Percentiles rank a stretch among this genome's conserved stretches.
phyloP scores from a whole-genome alignment of 2,888 invertebrate species.

The Leucophenga maculata region DNA sequence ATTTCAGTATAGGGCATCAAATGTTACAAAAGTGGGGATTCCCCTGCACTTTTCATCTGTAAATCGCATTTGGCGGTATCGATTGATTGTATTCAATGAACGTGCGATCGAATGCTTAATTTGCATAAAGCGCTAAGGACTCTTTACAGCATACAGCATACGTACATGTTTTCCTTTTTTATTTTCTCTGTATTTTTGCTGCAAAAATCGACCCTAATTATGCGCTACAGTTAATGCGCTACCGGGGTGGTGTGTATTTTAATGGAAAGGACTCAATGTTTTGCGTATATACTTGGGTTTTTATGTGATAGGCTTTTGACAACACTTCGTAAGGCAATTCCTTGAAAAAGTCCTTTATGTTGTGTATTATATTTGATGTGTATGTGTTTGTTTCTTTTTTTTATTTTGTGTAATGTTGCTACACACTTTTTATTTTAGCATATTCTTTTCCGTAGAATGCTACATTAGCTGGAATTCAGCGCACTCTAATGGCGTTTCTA shows the following conservation, averaged over 20 bases:
- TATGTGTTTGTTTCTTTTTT: not conserved
- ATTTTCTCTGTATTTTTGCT: not conserved
- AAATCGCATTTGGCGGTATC: not conserved
- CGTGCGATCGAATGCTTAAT: not conserved
- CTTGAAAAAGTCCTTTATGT: too few relatives aligned
- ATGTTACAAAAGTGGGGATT: not conserved
- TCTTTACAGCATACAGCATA: not conserved
- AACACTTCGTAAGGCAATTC: too few relatives aligned
- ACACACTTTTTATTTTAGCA: not conserved
- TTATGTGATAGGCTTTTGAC: too few relatives aligned
- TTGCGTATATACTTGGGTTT: too few relatives aligned
- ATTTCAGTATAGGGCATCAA: not conserved
- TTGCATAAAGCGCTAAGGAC: not conserved
- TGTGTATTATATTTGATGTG: not conserved
- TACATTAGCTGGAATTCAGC: constrained; percentile 4
- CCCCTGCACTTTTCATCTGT: not conserved
- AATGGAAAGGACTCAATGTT: too few relatives aligned
- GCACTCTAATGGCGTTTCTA: constrained; percentile 26
- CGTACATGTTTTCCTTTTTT: not conserved
- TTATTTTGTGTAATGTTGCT: not conserved
- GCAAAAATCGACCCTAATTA: constrained; percentile 13
- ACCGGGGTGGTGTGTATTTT: too few relatives aligned
- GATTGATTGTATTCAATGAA: not conserved
- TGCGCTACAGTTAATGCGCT: not conserved
- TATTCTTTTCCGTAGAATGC: constrained; percentile 1